These are phyloP conservation scores for Pomacea maculata DNA, from an alignment of 1,140 invertebrate species.

Conservation along the genomic window DNA sequence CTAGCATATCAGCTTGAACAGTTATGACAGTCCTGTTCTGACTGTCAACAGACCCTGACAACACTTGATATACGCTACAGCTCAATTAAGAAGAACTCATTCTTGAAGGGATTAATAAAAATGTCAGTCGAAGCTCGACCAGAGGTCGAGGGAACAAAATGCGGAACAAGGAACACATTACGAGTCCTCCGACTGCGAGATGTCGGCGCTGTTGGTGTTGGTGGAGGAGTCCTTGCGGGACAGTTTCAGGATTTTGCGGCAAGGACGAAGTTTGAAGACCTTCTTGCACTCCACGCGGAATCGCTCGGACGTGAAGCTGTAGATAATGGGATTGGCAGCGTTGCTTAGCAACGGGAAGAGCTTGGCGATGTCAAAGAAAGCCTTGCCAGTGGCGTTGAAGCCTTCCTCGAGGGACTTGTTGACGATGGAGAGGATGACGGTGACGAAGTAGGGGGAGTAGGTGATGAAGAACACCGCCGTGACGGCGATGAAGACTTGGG, in stretches of 20 bases:
- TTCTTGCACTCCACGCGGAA: conserved; percentile 33
- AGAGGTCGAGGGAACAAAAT: too few species aligned
- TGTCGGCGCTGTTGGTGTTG: conserved; percentile 8
- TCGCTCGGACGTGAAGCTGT: conserved; percentile 35
- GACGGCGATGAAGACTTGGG: conserved; percentile 34
- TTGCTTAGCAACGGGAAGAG: conserved; percentile 31
- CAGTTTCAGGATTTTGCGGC: background rate
- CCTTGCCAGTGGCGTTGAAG: conserved; percentile 25
- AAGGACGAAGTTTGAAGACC: conserved; percentile 26
- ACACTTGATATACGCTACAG: too few species aligned
- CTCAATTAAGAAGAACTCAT: too few species aligned
- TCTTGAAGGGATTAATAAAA: too few species aligned
- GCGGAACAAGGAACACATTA: background rate
- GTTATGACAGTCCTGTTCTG: too few species aligned
- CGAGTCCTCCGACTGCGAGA: conserved; percentile 10
- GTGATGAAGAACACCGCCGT: conserved; percentile 37
- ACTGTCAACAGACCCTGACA: too few species aligned
- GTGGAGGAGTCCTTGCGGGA: conserved; percentile 2
- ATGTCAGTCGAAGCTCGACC: too few species aligned
- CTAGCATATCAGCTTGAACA: too few species aligned
- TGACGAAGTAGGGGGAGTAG: conserved; percentile 35
- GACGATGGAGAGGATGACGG: conserved; percentile 21
- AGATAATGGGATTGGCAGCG: conserved; percentile 37
- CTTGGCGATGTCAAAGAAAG: conserved; percentile 34
- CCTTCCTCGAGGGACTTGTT: conserved; percentile 10